A percentile compares a stretch with the other conserved stretches of the same genome.
phyloP scores from a whole-genome alignment of 92 coral and sea anemone species.

The Phenganax subtilis region DNA sequence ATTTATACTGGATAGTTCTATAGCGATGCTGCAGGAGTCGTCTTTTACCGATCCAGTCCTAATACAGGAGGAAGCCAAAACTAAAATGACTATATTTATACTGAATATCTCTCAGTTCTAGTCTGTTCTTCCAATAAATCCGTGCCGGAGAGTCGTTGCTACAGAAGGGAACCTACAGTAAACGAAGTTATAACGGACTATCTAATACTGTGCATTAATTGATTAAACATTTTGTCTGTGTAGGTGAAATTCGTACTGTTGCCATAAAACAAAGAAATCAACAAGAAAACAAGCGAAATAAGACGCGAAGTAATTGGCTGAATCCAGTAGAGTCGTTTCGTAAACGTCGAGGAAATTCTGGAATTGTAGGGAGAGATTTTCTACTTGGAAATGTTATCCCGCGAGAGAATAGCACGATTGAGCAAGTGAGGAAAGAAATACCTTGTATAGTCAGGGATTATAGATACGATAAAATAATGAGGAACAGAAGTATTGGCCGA shows the following conservation, averaged over 20 bases:
- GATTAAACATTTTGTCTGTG: no score
- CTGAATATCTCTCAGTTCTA: no score
- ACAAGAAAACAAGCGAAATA: neutral
- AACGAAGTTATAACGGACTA: no score
- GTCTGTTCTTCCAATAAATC: no score
- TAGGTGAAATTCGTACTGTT: slow-evolving; percentile 1
- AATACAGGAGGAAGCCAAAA: no score
- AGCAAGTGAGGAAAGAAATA: neutral
- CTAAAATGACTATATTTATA: no score
- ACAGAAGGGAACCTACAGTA: no score
- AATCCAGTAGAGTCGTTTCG: neutral
- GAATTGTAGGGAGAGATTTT: slow-evolving; percentile 21
- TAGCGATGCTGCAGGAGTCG: no score
- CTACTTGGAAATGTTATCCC: slow-evolving; percentile 16
- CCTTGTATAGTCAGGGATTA: slow-evolving; percentile 8
- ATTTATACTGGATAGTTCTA: no score
- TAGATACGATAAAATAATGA: slow-evolving; percentile 35
- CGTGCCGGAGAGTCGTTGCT: no score
- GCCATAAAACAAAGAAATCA: neutral
- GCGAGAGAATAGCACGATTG: slow-evolving; percentile 12
- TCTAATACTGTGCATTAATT: no score
- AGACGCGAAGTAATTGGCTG: neutral
- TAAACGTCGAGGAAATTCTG: slow-evolving; percentile 1
- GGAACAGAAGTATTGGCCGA: slow-evolving; percentile 35
- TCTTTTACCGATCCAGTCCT: no score